Evolutionary conservation across 2,797 vertebrate genomes (phyloP), one percentile per base, ranked within the genome.

Genomic region (Serranus cabrilla): DNA sequence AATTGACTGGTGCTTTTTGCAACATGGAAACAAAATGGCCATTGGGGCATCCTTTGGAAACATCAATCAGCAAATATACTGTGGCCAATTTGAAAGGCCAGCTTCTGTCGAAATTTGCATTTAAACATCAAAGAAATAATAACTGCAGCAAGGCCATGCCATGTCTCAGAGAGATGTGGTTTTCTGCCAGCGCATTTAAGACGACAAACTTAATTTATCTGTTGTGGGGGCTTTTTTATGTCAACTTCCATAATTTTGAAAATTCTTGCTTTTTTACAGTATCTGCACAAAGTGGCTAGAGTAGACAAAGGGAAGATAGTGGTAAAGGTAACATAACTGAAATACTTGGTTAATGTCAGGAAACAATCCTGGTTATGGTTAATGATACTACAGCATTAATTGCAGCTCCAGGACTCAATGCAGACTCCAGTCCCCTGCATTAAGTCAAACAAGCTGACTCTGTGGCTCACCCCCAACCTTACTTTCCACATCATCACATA

Each of bases 1-100:
- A 58, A 69, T 12, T 42, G 27, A 50, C 39, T 51, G 34, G 7
- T 54, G 31, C 52, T 79, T 71, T 58, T 83, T 83, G 45, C 56
- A 59, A 77, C 66, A 67, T 60, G 45, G 54, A 61, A 70, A 76
- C 46, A 63, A 81, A 85, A 82, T 73, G 51, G 67, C 78, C 79
- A 78, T 70, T 57, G 62, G 57, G 65, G 47, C 47, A 47, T 83
- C 63, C 18, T 61, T 25, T 46, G 64, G 16, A 85, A 79, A 46
- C 57, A 75, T 71, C 79, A 71, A 73, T 71, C 39, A 16, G 4
- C 31, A 3, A 10, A 47, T 42, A 37, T 3, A 16, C 9, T 4
- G 13, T 21, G 14, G 25, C 3, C 18, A n/a, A 20, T 58, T 40
- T 65, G 1, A 55, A 74, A 62, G 18, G 40, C 37, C 49, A 27